Conservation (phyloP, 2,888 invertebrate species). For the Dicranocentrus wangi region DNA sequence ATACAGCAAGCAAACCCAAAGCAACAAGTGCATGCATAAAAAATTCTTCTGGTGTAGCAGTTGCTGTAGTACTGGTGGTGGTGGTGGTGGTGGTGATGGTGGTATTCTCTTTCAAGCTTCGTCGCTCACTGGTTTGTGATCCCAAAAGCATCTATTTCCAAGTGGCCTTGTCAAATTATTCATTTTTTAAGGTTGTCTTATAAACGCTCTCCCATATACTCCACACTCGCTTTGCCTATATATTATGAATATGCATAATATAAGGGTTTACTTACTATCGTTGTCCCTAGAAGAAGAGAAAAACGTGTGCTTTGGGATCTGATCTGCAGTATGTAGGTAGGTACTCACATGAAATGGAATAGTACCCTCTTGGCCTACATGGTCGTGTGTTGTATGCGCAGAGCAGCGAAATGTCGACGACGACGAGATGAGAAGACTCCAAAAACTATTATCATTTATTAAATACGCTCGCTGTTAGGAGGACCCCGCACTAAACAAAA, state of each 20-base stretch:
- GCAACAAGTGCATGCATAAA: slow-evolving; percentile 28
- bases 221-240: too few relatives aligned
- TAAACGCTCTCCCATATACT: too few relatives aligned
- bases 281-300: too few relatives aligned
- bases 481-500: neutral
- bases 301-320: too few relatives aligned
- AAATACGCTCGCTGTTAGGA: neutral
- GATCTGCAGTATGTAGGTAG: too few relatives aligned
- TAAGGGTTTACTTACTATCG: neutral
- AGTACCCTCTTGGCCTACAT: slow-evolving; percentile 43
- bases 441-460: neutral
- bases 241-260: neutral
- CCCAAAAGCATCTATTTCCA: slow-evolving; percentile 58
- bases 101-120: neutral
- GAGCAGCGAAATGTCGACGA: neutral
- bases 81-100: too few relatives aligned
- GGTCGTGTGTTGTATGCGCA: neutral
- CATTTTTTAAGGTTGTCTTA: slow-evolving; percentile 61
- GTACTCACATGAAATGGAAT: slow-evolving; percentile 2
- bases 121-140: slow-evolving; percentile 29
- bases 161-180: slow-evolving; percentile 63
- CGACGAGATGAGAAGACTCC: neutral
- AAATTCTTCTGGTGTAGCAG: too few relatives aligned
- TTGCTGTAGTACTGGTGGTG: neutral
- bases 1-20: neutral